A percentile compares a stretch with the other conserved stretches of the same genome.
These are phyloP conservation scores for Cairina moschata DNA, from an alignment of 2,113 vertebrate species.

Conservation along the genomic window DNA sequence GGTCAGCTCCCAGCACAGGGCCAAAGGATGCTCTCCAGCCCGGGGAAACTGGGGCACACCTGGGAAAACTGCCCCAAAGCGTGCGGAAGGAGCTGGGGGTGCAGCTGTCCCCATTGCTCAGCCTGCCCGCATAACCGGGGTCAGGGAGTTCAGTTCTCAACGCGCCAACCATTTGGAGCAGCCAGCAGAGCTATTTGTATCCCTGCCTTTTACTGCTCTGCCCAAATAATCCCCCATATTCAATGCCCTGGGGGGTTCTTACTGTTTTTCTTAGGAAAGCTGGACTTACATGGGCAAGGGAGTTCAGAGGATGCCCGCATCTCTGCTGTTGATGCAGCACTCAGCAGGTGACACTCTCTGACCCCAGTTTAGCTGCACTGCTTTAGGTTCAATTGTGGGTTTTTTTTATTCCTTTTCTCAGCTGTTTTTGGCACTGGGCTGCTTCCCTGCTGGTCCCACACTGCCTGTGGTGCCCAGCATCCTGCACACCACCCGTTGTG, in stretches of 20 bases:
- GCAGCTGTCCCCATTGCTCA: slow-evolving; percentile 34
- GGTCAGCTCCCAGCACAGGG: background rate
- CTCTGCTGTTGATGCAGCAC: background rate
- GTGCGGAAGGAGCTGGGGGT: background rate
- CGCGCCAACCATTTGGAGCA: slow-evolving; percentile 39
- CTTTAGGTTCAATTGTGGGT: background rate
- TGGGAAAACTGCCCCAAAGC: background rate
- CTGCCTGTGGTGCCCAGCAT: fast-evolving
- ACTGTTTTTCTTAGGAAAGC: background rate
- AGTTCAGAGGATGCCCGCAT: background rate
- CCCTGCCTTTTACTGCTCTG: slow-evolving; percentile 11
- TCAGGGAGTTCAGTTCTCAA: slow-evolving; percentile 63
- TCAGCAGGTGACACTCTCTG: background rate
- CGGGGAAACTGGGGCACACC: background rate
- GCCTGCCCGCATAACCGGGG: slow-evolving; percentile 16
- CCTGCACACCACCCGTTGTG: background rate
- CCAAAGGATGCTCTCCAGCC: background rate
- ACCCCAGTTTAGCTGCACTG: background rate
- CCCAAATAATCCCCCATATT: background rate
- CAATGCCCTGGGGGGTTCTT: background rate
- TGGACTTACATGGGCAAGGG: background rate
- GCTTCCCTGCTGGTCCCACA: background rate
- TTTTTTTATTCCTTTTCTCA: background rate
- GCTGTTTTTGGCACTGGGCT: background rate
- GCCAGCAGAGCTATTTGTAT: slow-evolving; percentile 36